Evolutionary conservation across 1,140 invertebrate species (phyloP).

Genomic region (Thereuonema tuberculata): DNA sequence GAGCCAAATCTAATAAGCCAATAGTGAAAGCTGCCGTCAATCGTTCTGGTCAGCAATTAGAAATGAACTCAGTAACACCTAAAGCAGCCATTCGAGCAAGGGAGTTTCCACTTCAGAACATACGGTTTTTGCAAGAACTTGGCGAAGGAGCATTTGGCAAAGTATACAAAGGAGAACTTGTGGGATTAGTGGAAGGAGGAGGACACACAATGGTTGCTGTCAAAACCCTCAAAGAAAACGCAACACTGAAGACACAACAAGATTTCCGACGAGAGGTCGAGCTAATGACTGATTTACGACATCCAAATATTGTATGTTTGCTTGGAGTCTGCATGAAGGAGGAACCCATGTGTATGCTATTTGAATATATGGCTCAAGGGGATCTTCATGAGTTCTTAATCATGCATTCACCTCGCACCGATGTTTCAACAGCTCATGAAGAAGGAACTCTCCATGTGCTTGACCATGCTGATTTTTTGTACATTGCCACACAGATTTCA

Average conservation of each 20-base stretch:
- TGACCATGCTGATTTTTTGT: constrained; percentile 62
- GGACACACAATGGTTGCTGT: constrained; percentile 59
- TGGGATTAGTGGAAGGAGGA: constrained; percentile 29
- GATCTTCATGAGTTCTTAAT: constrained; percentile 91
- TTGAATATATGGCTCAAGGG: constrained; percentile 89
- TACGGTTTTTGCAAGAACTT: constrained; percentile 82
- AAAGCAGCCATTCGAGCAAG: constrained; percentile 35
- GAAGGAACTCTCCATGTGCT: constrained; percentile 50
- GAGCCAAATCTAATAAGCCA: constrained; percentile 27
- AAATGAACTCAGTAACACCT: constrained; percentile 57
- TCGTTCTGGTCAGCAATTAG: constrained; percentile 46
- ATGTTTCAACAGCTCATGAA: constrained; percentile 38
- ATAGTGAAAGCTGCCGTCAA: background rate
- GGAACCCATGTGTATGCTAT: constrained; percentile 88
- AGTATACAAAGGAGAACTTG: constrained; percentile 87
- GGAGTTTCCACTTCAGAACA: constrained; percentile 52
- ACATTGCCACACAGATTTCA: constrained; percentile 80
- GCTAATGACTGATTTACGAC: constrained; percentile 80
- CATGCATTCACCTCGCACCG: constrained; percentile 61
- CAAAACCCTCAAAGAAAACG: constrained; percentile 87
- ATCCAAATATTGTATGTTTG: constrained; percentile 91
- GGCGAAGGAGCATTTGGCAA: constrained; percentile 95
- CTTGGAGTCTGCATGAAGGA: constrained; percentile 80
- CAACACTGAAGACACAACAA: constrained; percentile 73
- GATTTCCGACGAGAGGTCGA: constrained; percentile 80